Base-by-base conservation (phyloP, 1,140 invertebrate species). In the Zaprionus gabonicus region DNA sequence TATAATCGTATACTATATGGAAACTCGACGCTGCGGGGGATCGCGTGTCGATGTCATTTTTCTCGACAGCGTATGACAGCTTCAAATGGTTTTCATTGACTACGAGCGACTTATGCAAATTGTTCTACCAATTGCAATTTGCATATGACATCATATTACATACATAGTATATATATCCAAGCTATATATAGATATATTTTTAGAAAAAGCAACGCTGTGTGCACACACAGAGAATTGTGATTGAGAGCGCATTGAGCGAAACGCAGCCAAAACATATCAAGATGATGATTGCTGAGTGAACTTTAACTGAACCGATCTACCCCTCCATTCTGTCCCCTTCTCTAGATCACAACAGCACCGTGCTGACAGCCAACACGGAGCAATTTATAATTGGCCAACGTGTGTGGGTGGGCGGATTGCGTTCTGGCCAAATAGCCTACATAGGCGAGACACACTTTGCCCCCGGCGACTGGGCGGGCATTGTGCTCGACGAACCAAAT, bases 371-470 rank as follows among this genome's bases (percentile, higher is more conserved):
- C 93, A 97, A 98, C 93, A 98, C 97, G 7, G 97, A 98, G 94
- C 97, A 97, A 93, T 99, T 99, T 93, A 99, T 98, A 81, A 97
- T 99, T 86, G 98, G 98, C 46, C 97, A 99, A 91, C 94, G 96
- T 78, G 97, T 99, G 79, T 99, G 97, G 96, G 98, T 99, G 34
- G 97, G 98, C 86, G 98, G 98, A 41, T 96, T 95, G n/a, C 99
- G 99, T 92, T 96, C 98, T 4, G 99, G 98, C 31, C 95, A 96
- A 83, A 99, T 99, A 78, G 98, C 98, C 28, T 99, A 97, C 93
- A 98, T 99, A 72, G 99, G 99, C n/a, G 98, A 99, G 92, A 99
- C 98, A 38, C 96, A 98, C 91, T 99, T 99, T 93, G 98, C 97
- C 25, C 95, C 97, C 36, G 98, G 98, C 78, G 97, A 98, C 70